A percentile compares a stretch with the other conserved stretches of the same genome.
Conservation (phyloP, 2,888 invertebrate species). For the Thecophora atra region DNA sequence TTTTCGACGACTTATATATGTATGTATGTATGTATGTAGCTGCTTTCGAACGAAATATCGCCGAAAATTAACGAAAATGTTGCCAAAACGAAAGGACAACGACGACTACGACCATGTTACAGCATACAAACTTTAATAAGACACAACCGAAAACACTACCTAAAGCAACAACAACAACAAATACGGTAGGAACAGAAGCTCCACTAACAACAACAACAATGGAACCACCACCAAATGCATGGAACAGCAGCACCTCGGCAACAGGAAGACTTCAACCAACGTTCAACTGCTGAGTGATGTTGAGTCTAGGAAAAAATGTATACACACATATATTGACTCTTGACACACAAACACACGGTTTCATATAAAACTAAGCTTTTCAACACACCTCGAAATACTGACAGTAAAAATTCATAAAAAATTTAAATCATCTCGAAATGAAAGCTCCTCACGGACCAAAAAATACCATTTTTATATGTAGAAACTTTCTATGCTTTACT, state of each 20-base stretch:
- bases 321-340: slow-evolving; percentile 1
- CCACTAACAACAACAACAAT: slow-evolving; percentile 17
- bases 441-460: too few relatives aligned
- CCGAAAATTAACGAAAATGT: slow-evolving; percentile 41
- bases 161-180: background rate
- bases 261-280: background rate
- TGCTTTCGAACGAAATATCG: slow-evolving; percentile 25
- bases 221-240: background rate
- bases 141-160: slow-evolving; percentile 2
- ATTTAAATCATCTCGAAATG: too few relatives aligned
- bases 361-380: slow-evolving; percentile 8
- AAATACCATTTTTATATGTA: too few relatives aligned
- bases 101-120: slow-evolving; percentile 30
- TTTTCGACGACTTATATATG: too few relatives aligned
- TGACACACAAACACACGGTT: background rate
- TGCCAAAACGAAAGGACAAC: slow-evolving; percentile 28
- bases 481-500: too few relatives aligned
- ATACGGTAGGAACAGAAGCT: background rate
- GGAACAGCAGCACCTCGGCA: slow-evolving; percentile 1
- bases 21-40: too few relatives aligned
- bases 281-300: slow-evolving; percentile 32
- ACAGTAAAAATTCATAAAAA: too few relatives aligned
- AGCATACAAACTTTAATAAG: slow-evolving; percentile 12
- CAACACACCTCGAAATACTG: background rate
- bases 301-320: slow-evolving; percentile 12